A percentile compares a stretch with the other conserved stretches of the same genome.
Conservation (phyloP, 2,113 vertebrate species). For the Bubo bubo region DNA sequence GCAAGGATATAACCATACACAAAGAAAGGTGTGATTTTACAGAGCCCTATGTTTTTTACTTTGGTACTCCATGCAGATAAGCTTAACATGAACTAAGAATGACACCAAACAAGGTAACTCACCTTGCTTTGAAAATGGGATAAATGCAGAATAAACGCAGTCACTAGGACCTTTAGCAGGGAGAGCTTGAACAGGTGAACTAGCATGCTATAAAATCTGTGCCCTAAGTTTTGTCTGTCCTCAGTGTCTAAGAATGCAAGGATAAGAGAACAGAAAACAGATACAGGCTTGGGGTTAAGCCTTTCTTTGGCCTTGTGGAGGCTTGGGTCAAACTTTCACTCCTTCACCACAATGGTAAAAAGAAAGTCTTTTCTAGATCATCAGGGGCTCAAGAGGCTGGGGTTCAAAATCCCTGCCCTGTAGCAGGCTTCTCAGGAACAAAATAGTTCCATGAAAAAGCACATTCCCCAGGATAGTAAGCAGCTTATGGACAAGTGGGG, state of each 20-base stretch:
- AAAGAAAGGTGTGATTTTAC: not conserved
- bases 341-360: not conserved
- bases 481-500: not conserved
- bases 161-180: not conserved
- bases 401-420: not conserved
- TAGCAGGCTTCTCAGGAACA: not conserved
- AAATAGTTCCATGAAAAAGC: not conserved
- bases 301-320: not conserved
- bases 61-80: not conserved
- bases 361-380: not conserved
- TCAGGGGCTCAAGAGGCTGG: not conserved
- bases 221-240: not conserved
- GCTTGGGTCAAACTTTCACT: not conserved
- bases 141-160: not conserved
- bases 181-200: not conserved
- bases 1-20: not conserved
- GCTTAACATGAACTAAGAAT: not conserved
- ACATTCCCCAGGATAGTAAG: not conserved
- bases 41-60: not conserved
- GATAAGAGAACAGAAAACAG: not conserved
- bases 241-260: not conserved
- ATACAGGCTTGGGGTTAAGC: rapidly evolving
- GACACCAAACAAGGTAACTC: not conserved
- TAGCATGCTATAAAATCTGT: not conserved
- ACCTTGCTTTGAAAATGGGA: not conserved